Evolutionary conservation across 2,888 invertebrate genomes (phyloP), one percentile per base, ranked within the genome.

Genomic region (Eristalis pertinax): DNA sequence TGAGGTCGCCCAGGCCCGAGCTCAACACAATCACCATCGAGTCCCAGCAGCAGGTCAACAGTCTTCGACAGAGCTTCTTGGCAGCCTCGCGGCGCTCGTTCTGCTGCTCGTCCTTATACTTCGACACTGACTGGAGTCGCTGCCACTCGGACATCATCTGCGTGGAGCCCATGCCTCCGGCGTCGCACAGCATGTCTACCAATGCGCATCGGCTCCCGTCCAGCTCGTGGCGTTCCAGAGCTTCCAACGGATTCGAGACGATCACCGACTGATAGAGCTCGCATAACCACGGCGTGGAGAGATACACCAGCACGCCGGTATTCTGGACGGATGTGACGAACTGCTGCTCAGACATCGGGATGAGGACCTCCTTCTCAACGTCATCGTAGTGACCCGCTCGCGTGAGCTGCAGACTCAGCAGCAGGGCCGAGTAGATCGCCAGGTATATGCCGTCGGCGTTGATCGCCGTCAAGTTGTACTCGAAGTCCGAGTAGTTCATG

Each of bases 391-490:
- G 97, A 72, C 96, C 96, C 58, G 95, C 94, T 83, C 96, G 94
- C 67, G 96, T 95, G 26, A 98, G 94, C 90, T 96, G 97, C 79
- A 98, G 94, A 90, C 97, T 98, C 0, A 99, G 94, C 63, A 97
- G 93, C 26, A 99, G 93, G 0, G 97, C 96, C 0, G 97, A 96
- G 91, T 98, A 98, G 0, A 97, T 97, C 1, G 98, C 97, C 87
- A 98, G 93, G 91, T 99, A 99, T 58, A 99, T 97, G 26, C 98
- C 98, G 93, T 99, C 99, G 1, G 98, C 98, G 92, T 99, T 99
- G 94, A 99, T 97, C 63, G 95, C 94, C 0, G 95, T 93, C 2
- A 96, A 94, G 90, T 95, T 95, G 92, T 95, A 95, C 85, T 93
- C 93, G 74, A 93, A 93, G 67, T 93, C 93, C 1, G 93, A 93